Evolutionary conservation across 2,113 vertebrate species (phyloP).

Genomic region (Aramus guarauna): DNA sequence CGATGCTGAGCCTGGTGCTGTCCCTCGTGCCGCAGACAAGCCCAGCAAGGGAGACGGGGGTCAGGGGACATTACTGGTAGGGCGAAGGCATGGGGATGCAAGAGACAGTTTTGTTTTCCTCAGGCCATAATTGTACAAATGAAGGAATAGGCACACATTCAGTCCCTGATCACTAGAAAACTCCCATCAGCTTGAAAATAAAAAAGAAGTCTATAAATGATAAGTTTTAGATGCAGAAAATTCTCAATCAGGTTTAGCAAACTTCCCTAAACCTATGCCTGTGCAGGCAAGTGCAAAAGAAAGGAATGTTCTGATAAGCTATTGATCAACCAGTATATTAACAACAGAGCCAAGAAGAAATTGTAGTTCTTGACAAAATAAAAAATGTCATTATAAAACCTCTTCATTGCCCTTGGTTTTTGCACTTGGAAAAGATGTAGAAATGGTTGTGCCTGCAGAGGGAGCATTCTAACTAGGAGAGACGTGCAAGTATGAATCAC

Average conservation of each 20-base stretch:
- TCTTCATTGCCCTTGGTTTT: background rate
- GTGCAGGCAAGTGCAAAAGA: background rate
- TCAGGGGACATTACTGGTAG: background rate
- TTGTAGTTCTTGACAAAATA: background rate
- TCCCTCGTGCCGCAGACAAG: background rate
- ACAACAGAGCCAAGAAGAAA: background rate
- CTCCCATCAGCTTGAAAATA: background rate
- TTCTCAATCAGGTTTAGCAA: background rate
- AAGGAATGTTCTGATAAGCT: background rate
- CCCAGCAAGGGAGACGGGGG: background rate
- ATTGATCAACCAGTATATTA: background rate
- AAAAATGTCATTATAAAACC: background rate
- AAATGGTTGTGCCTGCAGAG: constrained; percentile 58
- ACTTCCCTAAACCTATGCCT: background rate
- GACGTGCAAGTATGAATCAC: background rate
- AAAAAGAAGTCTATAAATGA: background rate
- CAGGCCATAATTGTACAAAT: background rate
- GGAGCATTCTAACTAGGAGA: constrained; percentile 61
- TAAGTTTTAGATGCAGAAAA: background rate
- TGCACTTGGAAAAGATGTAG: background rate
- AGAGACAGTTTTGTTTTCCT: background rate
- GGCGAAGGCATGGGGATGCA: background rate
- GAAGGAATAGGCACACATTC: background rate
- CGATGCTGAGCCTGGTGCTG: background rate
- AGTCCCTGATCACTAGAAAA: background rate